Evolutionary conservation across 2,888 invertebrate species (phyloP), one percentile per base, ranked within the genome.

Genomic region (Cabera pusaria): DNA sequence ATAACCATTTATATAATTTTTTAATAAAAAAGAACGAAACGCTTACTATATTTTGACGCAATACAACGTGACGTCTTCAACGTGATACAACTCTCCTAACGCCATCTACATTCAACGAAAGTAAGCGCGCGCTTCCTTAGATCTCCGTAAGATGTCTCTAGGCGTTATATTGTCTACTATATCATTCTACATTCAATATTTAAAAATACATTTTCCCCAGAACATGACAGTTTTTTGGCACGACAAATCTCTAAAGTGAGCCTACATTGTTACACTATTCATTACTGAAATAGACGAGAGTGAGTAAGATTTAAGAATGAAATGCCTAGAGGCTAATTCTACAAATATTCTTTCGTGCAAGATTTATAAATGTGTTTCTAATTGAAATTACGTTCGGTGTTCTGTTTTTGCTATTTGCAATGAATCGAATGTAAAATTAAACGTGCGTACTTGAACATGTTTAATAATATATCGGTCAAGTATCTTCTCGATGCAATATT

Each of bases 81-180:
- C n/a, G n/a, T n/a, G n/a, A n/a, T n/a, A n/a, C n/a, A n/a, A n/a
- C n/a, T n/a, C 20, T 10, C 5, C 20, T 41, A 64, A 49, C 75
- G 80, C 73, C 78, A 76, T 73, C 80, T 81, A 60, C 54, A 28
- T 20, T 20, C 24, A 14, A n/a, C 22, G 14, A 12, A 10, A 20
- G 27, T 37, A 59, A 48, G 33, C 35, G 25, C 8, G 28, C 21
- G 61, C 56, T 69, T 62, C 56, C 17, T 7, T 35, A 42, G 45
- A 52, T 59, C 50, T 29, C 53, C 74, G 50, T 51, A 20, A 79
- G 79, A 69, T 72, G 72, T 51, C 69, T 44, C 21, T 35, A 34
- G 37, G 11, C 10, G 38, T 21, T 35, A 21, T 46, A 49, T 31
- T 19, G 25, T 41, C 18, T 19, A 27, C 40, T 23, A 20, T 18